Conservation (phyloP, 1,140 invertebrate species). For the Sitophilus oryzae region DNA sequence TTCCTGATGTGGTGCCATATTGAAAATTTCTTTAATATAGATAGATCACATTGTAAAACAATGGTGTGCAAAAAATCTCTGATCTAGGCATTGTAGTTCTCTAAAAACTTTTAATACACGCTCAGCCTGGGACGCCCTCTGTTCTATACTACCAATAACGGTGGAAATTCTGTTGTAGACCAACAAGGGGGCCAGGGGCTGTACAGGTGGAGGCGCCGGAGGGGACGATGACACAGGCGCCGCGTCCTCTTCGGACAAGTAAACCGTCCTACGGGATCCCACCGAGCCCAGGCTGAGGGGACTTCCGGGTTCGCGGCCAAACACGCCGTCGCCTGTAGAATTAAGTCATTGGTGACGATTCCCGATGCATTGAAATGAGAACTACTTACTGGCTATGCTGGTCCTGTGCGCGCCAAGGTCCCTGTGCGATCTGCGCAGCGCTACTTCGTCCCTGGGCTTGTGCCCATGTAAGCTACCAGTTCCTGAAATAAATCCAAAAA, state of each 20-base stretch:
- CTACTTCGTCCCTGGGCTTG: slow-evolving; percentile 41
- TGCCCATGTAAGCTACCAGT: slow-evolving; percentile 36
- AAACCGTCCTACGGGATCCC: slow-evolving; percentile 73
- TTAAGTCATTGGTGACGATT: background rate
- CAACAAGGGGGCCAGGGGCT: slow-evolving; percentile 55
- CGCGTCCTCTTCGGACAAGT: slow-evolving; percentile 67
- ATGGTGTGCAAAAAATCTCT: too few relatives aligned
- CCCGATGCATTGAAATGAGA: background rate
- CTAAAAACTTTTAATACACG: too few relatives aligned
- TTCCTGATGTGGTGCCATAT: too few relatives aligned
- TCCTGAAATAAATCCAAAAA: slow-evolving; percentile 19
- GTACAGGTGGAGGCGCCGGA: slow-evolving; percentile 34
- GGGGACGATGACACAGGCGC: slow-evolving; percentile 41
- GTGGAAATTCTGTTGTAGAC: slow-evolving; percentile 80
- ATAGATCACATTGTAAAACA: too few relatives aligned
- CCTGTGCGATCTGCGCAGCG: slow-evolving; percentile 36
- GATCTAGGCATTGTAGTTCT: too few relatives aligned
- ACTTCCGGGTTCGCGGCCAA: slow-evolving; percentile 43
- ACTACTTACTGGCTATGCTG: slow-evolving; percentile 35
- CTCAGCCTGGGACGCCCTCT: too few relatives aligned
- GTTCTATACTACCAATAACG: slow-evolving; percentile 58
- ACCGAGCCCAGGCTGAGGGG: slow-evolving; percentile 63
- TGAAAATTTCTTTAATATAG: too few relatives aligned
- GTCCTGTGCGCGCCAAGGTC: slow-evolving; percentile 34
- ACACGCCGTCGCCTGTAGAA: slow-evolving; percentile 34